phyloP scores from a whole-genome alignment of 1,140 invertebrate species.

The Aphis craccivora region DNA sequence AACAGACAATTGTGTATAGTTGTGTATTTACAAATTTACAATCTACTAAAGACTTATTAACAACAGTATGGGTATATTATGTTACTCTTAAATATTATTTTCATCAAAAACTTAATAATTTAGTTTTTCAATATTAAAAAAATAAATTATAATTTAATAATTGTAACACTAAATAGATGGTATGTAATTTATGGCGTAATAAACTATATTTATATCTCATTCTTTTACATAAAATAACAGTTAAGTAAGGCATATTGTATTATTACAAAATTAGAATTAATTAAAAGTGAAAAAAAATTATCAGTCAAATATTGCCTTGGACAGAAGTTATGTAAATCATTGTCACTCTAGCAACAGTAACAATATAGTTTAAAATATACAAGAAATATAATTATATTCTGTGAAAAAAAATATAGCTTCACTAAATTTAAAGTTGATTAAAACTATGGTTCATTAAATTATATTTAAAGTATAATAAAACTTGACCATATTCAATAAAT shows the following conservation, averaged over 20 bases:
- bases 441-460: not conserved
- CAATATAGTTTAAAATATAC: not conserved
- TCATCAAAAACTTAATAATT: not conserved
- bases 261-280: not conserved
- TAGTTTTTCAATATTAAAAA: not conserved
- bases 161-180: not conserved
- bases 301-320: not conserved
- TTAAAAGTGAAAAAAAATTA: not conserved
- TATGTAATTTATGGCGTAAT: not conserved
- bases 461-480: not conserved
- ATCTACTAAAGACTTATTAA: not conserved
- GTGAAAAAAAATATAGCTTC: not conserved
- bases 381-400: not conserved
- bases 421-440: slow-evolving; percentile 13
- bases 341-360: not conserved
- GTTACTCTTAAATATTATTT: not conserved
- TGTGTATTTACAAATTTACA: not conserved
- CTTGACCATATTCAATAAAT: not conserved
- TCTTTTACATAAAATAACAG: not conserved
- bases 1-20: not conserved
- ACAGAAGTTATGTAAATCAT: not conserved
- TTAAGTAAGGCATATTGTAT: not conserved
- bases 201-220: not conserved
- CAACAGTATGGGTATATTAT: not conserved
- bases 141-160: not conserved